Evolutionary conservation across 2,797 vertebrate genomes (phyloP), one percentile per base, ranked within the genome.

Genomic region (Tiaroga cobitis): DNA sequence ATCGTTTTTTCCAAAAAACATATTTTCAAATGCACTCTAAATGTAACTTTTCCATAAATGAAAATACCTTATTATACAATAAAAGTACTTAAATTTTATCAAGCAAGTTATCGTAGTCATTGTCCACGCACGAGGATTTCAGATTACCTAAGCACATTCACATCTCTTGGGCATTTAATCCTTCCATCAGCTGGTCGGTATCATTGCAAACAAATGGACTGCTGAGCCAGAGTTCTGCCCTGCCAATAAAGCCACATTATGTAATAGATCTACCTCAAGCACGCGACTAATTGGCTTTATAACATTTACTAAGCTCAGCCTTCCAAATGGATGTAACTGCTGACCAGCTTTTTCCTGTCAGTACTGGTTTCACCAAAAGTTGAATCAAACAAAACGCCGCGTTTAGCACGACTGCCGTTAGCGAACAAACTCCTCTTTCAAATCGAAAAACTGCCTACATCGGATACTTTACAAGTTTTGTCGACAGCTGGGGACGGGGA

Each of bases 131-230:
- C 46, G 18, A 21, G 8, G 8, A 43, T 70, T 46, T 63, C 83
- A 89, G 90, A 88, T 81, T 86, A 65, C 19, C 74, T 16, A 68
- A 13, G 15, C 83, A 79, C 83, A 79, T 84, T 84, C 65, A 54
- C 72, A 54, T 39, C 13, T 69, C 49, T 79, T 13, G 65, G 49
- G 39, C 37, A 46, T 80, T 85, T 51, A 80, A 85, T 85, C 76
- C 29, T 21, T 61, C 51, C 51, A 73, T 85, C 76, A 84, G 68
- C 68, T 65, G 83, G 26, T 72, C 77, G 24, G 77, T 73, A 51
- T 73, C 68, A 37, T 19, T 65, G 68, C 67, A 79, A 85, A 85
- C 83, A 85, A 85, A 72, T 13, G 68, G 41, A 85, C 68, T 85
- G 83, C 83, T 85, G 83, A 80, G 51, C 21, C 67, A 65, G 67